Percentiles rank a stretch among this genome's conserved stretches.
Evolutionary conservation across 1,140 invertebrate genomes (phyloP).

Genomic region (Plutomurus gul): DNA sequence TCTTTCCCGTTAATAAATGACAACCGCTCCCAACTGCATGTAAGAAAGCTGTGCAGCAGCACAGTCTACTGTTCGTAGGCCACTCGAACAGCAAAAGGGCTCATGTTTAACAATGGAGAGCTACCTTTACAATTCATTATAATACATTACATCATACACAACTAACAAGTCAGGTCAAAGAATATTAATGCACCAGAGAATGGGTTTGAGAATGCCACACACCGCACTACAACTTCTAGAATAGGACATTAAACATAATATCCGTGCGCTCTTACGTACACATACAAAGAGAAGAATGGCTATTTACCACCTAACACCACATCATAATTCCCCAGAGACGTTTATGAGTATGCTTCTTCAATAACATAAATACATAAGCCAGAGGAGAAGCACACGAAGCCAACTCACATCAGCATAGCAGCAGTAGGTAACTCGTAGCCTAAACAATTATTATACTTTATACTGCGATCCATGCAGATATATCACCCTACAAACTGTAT

Average conservation of each 20-base stretch:
- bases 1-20: background rate
- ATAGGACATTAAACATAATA: no score
- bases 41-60: background rate
- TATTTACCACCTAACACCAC: conserved; percentile 15
- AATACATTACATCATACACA: conserved; percentile 6
- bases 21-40: conserved; percentile 14
- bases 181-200: background rate
- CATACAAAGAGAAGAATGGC: background rate
- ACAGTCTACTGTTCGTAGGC: no score
- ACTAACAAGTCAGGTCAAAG: background rate
- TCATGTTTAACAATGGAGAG: conserved; percentile 3
- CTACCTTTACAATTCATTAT: conserved; percentile 1
- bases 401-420: background rate
- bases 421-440: background rate
- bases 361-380: conserved; percentile 11
- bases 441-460: background rate
- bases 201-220: background rate
- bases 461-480: background rate
- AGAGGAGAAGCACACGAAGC: background rate
- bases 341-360: background rate
- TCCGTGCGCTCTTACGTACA: no score
- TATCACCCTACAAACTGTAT: background rate
- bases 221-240: background rate
- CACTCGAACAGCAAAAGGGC: background rate
- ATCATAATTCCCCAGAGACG: conserved; percentile 15